Conservation (phyloP, 2,113 vertebrate species). For the Rhinolophus ferrumequinum region DNA sequence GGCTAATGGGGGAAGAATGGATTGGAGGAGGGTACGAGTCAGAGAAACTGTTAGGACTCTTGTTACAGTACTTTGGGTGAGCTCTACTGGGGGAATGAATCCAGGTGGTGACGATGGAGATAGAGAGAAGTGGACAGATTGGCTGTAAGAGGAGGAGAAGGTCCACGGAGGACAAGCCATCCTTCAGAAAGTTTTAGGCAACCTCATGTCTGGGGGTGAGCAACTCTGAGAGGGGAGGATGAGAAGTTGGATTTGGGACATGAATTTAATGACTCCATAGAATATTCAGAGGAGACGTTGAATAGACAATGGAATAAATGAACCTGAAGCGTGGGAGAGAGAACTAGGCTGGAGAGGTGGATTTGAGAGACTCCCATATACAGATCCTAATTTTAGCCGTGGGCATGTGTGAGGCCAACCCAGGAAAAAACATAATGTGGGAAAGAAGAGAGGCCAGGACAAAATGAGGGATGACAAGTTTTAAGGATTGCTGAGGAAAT, state of each 20-base stretch:
- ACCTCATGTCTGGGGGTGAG: neutral
- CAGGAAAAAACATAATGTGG: accelerated
- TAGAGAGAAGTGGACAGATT: neutral
- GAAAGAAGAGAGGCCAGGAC: neutral
- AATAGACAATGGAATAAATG: neutral
- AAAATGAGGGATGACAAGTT: neutral
- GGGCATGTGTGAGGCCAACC: neutral
- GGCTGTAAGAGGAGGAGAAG: neutral
- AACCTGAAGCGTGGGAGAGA: neutral
- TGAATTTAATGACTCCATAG: neutral
- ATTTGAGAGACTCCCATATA: neutral
- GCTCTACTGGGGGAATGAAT: neutral
- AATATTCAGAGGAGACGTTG: neutral
- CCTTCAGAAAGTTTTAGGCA: neutral
- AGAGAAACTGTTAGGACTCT: neutral
- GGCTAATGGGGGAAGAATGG: neutral
- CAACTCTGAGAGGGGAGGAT: neutral
- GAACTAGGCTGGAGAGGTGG: neutral
- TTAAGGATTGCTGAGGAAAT: neutral
- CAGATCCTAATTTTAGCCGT: neutral
- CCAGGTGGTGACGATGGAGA: neutral
- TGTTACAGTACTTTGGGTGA: neutral
- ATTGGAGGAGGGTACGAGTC: neutral
- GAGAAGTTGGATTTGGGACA: neutral
- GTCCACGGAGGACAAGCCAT: neutral